These are phyloP conservation scores for Cyprinodon tularosa DNA, from an alignment of 2,113 vertebrate genomes.

Conservation along the genomic window DNA sequence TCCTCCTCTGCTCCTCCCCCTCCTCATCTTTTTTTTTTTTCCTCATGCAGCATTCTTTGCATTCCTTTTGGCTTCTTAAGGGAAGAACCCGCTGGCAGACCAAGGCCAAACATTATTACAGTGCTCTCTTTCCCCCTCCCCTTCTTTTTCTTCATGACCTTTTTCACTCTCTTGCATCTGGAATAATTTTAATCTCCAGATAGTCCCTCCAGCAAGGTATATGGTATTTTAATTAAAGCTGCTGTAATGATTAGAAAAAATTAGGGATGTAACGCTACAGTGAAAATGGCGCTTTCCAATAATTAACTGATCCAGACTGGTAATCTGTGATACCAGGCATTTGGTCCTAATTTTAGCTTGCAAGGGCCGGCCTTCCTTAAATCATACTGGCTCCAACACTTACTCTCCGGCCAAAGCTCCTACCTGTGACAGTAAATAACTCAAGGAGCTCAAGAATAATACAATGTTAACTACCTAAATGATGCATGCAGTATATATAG, in stretches of 20 bases:
- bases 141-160: constrained; percentile 3
- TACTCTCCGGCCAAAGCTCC: too few species aligned
- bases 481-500: too few species aligned
- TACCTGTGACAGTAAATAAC: too few species aligned
- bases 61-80: constrained; percentile 79
- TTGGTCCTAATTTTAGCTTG: too few species aligned
- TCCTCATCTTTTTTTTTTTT: constrained; percentile 51
- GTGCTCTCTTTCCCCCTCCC: constrained; percentile 28
- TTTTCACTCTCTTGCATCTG: constrained; percentile 1
- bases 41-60: constrained; percentile 74
- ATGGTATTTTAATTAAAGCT: constrained; percentile 24
- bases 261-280: constrained; percentile 38
- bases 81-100: constrained; percentile 75
- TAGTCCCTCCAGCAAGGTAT: background rate
- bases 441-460: too few species aligned
- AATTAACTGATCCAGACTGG: too few species aligned
- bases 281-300: constrained; percentile 37
- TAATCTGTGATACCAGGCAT: too few species aligned
- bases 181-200: background rate
- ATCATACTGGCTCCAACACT: too few species aligned
- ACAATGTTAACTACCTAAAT: too few species aligned
- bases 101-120: constrained; percentile 75
- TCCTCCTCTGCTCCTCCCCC: constrained; percentile 43
- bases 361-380: too few species aligned
- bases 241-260: constrained; percentile 50